Conservation (phyloP, 2,113 vertebrate species). For the Dendrocopos noguchii region DNA sequence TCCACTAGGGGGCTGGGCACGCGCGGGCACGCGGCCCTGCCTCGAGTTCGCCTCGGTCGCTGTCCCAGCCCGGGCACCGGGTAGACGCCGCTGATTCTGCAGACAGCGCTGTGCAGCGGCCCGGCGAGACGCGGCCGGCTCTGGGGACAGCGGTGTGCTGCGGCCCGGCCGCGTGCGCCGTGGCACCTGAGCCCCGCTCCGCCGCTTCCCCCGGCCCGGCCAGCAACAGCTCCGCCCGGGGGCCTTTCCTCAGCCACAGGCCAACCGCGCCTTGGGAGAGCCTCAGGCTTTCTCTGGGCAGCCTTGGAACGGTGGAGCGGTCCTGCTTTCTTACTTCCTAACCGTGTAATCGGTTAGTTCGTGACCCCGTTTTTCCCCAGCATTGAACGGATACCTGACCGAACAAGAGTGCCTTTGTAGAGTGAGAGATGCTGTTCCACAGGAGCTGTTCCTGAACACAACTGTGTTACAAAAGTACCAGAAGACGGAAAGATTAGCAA, state of each 20-base stretch:
- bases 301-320: fast-evolving
- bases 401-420: fast-evolving
- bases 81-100: too few species aligned
- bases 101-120: too few species aligned
- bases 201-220: not conserved
- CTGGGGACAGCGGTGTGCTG: not conserved
- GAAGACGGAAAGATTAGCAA: not conserved
- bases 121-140: not conserved
- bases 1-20: too few species aligned
- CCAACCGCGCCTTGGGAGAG: not conserved
- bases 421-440: not conserved
- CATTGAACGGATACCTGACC: fast-evolving
- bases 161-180: not conserved
- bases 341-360: fast-evolving
- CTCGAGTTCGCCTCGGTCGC: too few species aligned
- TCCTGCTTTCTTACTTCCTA: fast-evolving
- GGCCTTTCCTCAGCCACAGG: too few species aligned
- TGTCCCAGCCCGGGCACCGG: too few species aligned
- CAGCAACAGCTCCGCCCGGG: not conserved
- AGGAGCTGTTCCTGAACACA: not conserved
- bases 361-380: not conserved
- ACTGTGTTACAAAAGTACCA: fast-evolving
- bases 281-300: not conserved
- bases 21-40: not conserved
- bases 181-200: not conserved